Conservation (phyloP, 2,113 vertebrate genomes). For the Arizona elegans region DNA sequence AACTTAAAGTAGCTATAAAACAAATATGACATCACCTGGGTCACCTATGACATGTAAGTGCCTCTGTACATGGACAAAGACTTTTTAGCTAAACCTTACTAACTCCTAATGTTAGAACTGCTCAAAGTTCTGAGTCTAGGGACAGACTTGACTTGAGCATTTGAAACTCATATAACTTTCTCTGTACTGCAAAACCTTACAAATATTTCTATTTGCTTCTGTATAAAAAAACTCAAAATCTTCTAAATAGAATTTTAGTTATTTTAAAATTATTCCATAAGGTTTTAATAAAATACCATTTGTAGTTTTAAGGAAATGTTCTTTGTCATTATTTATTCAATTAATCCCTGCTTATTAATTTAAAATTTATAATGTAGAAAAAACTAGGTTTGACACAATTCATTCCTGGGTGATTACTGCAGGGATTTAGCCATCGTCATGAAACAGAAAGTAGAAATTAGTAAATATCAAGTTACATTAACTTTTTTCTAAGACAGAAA, state of each 20-base stretch:
- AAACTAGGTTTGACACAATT: not conserved
- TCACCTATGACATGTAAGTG: not conserved
- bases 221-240: not conserved
- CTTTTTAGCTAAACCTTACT: not conserved
- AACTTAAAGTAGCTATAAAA: not conserved
- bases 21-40: not conserved
- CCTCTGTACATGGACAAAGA: not conserved
- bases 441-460: not conserved
- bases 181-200: not conserved
- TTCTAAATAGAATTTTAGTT: not conserved
- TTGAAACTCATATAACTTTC: not conserved
- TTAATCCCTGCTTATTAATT: constrained; percentile 6
- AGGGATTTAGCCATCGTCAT: constrained; percentile 19
- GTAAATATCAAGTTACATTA: constrained; percentile 14
- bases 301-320: not conserved
- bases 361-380: not conserved
- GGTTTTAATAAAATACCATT: not conserved
- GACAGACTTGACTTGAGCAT: not conserved
- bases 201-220: not conserved
- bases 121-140: not conserved
- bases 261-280: not conserved
- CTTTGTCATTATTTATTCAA: not conserved
- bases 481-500: constrained; percentile 6
- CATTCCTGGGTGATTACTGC: constrained; percentile 21
- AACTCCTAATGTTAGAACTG: not conserved